phyloP scores from a whole-genome alignment of 1,140 invertebrate species.

The Caerostris extrusa region DNA sequence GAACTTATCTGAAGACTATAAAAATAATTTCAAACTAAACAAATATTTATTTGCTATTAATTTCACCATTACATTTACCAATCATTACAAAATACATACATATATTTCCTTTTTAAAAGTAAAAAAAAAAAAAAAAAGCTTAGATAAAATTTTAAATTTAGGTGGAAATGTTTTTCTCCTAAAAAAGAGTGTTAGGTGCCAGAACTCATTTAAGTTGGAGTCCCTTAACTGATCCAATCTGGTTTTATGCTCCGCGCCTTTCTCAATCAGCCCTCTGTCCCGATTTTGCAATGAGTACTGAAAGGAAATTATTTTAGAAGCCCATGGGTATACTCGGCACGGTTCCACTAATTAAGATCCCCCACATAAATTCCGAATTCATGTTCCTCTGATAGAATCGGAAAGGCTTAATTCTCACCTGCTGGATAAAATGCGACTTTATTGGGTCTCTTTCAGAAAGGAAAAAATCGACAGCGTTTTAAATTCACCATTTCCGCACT shows the following conservation, averaged over 20 bases:
- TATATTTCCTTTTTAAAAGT: not conserved
- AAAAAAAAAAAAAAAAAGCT: not conserved
- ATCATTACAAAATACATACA: not conserved
- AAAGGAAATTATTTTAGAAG: conserved; percentile 62
- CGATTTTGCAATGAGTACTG: not conserved
- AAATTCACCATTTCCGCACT: not conserved
- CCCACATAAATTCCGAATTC: conserved; percentile 67
- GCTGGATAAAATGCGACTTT: not conserved
- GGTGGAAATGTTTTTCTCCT: not conserved
- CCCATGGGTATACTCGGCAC: conserved; percentile 23
- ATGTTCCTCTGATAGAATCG: conserved; percentile 59
- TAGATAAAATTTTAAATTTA: not conserved
- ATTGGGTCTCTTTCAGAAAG: not conserved
- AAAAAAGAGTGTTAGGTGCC: not conserved
- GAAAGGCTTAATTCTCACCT: conserved; percentile 25
- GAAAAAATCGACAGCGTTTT: not conserved
- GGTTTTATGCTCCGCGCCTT: not conserved
- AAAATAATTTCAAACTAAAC: no score
- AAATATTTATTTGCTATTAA: not conserved
- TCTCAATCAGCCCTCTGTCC: not conserved
- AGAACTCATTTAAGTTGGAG: conserved; percentile 26
- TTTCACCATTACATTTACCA: not conserved
- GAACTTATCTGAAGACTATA: no score
- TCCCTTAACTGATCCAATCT: conserved; percentile 22
- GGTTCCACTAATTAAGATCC: conserved; percentile 65